phyloP scores from a whole-genome alignment of 1,140 invertebrate species.

The Drosophila ficusphila region DNA sequence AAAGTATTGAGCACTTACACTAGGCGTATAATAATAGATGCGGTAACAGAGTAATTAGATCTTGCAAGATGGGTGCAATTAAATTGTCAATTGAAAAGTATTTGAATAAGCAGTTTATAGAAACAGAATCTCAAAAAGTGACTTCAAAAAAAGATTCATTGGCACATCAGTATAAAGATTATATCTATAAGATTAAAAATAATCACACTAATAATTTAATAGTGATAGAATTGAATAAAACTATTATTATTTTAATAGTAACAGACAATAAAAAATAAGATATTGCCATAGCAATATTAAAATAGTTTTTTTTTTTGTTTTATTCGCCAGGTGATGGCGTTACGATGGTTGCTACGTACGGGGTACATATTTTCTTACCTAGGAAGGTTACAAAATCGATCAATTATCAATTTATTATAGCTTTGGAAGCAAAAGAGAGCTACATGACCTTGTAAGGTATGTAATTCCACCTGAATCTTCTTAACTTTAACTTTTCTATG shows the following conservation, averaged over 20 bases:
- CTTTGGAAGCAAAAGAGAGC: too few relatives aligned
- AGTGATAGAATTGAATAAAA: neutral
- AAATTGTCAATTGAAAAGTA: slow-evolving; percentile 23
- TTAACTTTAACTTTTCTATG: too few relatives aligned
- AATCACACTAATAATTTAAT: neutral
- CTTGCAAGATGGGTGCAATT: slow-evolving; percentile 16
- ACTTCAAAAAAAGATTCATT: too few relatives aligned
- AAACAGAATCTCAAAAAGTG: neutral
- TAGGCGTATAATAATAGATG: neutral
- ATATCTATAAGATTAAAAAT: neutral
- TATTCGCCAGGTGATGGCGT: neutral
- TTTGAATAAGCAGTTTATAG: neutral
- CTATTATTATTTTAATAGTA: neutral
- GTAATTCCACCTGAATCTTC: too few relatives aligned
- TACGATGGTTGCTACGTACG: neutral
- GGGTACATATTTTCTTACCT: neutral
- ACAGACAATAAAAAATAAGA: neutral
- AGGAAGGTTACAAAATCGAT: neutral
- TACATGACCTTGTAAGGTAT: too few relatives aligned
- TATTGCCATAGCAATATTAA: neutral
- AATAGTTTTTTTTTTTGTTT: neutral
- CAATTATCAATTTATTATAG: too few relatives aligned
- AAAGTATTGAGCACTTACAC: slow-evolving; percentile 65
- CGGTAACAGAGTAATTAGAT: slow-evolving; percentile 18
- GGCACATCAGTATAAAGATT: neutral